Base-by-base conservation (phyloP, 2,888 invertebrate genomes). In the Andrena flavipes region DNA sequence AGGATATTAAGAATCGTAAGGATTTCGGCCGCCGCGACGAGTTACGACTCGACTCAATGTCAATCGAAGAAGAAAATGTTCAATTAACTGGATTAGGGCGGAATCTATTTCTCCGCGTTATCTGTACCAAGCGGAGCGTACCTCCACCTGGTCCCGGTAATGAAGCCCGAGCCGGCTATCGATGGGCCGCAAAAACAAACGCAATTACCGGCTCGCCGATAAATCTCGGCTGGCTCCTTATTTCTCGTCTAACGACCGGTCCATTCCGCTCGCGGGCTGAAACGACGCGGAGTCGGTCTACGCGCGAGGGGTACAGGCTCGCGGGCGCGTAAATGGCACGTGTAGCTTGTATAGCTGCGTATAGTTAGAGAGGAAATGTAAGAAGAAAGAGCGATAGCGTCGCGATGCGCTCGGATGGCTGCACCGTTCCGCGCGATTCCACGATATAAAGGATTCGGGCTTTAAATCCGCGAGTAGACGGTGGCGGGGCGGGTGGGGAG, bases 391-490 rank as follows among this genome's bases (percentile, higher is more conserved):
- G 51, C 54, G 29, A 68, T 13, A 35, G 56, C 75, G 80, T 83
- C 76, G 80, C 76, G 85, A 84, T 79, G 85, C 76, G 78, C 68
- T 77, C 71, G 84, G 49, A 71, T 71, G 72, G 80, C 54, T 80
- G 84, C 82, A 67, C 71, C 72, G 83, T 82, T 74, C 73, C 79
- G 72, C 75, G 69, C 80, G 80, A 87, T 81, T 80, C 83, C 71
- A 72, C 67, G 80, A 35, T 76, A 84, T 78, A 82, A 87, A 87
- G 78, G 84, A 85, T 84, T 87, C 87, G 33, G 54, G 82, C 74
- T 87, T 86, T 68, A 87, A 87, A 87, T 86, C 84, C 80, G 56
- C 62, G 82, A 83, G 81, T 29, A 59, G 51, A 5, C 20, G 59
- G 29, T 10, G 23, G 59, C 30, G 35, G 35, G 26, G 26, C 29